phyloP scores from a whole-genome alignment of 2,888 invertebrate genomes.

The Zaprionus obscuricornis region DNA sequence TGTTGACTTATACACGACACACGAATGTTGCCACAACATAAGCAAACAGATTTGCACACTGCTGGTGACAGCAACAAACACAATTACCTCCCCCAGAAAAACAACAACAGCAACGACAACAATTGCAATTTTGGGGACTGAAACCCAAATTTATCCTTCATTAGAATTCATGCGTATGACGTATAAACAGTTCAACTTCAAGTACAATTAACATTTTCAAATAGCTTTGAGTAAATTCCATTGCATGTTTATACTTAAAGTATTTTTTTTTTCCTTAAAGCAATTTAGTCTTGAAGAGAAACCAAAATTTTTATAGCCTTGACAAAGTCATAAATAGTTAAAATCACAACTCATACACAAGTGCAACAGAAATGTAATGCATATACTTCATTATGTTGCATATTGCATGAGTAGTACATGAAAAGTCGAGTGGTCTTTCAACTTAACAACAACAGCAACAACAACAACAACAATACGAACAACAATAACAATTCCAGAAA shows the following conservation, averaged over 20 bases:
- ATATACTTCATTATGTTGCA: too few species aligned
- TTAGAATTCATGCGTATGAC: not conserved
- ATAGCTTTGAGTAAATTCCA: too few species aligned
- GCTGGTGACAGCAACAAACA: conserved; percentile 25
- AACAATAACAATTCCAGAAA: conserved; percentile 35
- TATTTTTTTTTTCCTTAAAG: too few species aligned
- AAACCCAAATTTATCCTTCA: not conserved
- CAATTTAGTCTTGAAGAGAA: too few species aligned
- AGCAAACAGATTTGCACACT: conserved; percentile 2
- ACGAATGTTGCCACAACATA: conserved; percentile 13
- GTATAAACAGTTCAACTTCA: too few species aligned
- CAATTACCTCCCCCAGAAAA: not conserved
- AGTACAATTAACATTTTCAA: too few species aligned
- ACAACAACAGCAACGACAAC: conserved; percentile 11
- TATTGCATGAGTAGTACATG: too few species aligned
- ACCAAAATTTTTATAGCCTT: too few species aligned
- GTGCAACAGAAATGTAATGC: too few species aligned
- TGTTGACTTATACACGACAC: conserved; percentile 27
- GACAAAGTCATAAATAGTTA: too few species aligned
- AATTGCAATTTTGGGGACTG: not conserved
- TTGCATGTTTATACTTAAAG: too few species aligned
- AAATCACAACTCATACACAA: too few species aligned
- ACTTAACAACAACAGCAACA: conserved; percentile 11
- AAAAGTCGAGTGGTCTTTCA: not conserved
- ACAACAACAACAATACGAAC: not conserved